Evolutionary conservation across 2,797 vertebrate genomes (phyloP).

Genomic region (Centroberyx gerrardi): DNA sequence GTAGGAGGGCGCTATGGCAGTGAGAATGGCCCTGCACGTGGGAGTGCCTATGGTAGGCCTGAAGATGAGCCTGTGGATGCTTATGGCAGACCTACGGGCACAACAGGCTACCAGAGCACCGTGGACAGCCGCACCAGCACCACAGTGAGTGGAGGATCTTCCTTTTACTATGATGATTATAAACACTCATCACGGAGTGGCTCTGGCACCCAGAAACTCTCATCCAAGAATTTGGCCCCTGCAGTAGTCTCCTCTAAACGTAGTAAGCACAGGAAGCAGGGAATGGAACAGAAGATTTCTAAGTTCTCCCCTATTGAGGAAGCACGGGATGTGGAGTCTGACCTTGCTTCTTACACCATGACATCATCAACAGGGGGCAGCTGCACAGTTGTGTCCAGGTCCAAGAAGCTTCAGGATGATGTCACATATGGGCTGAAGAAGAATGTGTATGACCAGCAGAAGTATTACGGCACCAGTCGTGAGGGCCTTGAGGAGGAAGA

Average conservation of each 20-base stretch:
- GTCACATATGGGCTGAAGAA: conserved; percentile 94
- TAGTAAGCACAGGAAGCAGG: conserved; percentile 98
- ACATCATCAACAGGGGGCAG: conserved; percentile 90
- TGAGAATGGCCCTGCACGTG: conserved; percentile 87
- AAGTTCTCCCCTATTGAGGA: conserved; percentile 99
- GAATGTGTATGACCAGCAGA: conserved; percentile 96
- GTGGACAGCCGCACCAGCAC: conserved; percentile 87
- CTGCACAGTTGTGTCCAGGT: conserved; percentile 91
- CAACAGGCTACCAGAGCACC: conserved; percentile 87
- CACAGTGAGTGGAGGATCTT: conserved; percentile 80
- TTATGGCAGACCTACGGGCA: conserved; percentile 88
- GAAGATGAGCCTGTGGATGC: conserved; percentile 93
- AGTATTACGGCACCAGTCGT: conserved; percentile 92
- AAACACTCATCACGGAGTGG: conserved; percentile 89
- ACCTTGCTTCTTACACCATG: conserved; percentile 93
- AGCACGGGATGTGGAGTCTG: conserved; percentile 97
- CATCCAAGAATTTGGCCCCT: conserved; percentile 94
- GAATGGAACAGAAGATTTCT: conserved; percentile 98
- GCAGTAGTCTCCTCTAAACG: conserved; percentile 96
- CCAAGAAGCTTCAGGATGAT: conserved; percentile 94
- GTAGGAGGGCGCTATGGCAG: conserved; percentile 85
- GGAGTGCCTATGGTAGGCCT: conserved; percentile 86
- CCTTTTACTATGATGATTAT: conserved; percentile 93
- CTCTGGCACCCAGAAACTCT: conserved; percentile 90
- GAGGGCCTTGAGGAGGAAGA: conserved; percentile 94